Percentiles rank a stretch among this genome's conserved stretches.
These are phyloP conservation scores for Cynoglossus semilaevis DNA, from an alignment of 2,113 vertebrate species.

Conservation along the genomic window DNA sequence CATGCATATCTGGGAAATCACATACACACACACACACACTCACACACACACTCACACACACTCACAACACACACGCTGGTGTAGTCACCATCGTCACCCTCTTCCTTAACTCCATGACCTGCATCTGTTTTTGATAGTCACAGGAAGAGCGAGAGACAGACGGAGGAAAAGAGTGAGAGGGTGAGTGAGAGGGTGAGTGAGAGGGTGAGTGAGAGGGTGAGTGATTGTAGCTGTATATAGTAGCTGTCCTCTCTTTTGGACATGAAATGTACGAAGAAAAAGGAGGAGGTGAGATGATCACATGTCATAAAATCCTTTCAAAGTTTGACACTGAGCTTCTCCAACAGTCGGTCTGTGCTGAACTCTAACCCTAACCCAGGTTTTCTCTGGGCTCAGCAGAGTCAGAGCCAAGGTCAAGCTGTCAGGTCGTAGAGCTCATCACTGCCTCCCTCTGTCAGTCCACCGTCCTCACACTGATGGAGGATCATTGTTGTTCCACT, in stretches of 20 bases:
- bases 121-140: slow-evolving; percentile 85
- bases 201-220: slow-evolving; percentile 41
- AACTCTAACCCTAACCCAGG: too few relatives aligned
- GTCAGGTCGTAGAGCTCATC: slow-evolving; percentile 41
- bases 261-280: too few relatives aligned
- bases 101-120: slow-evolving; percentile 67
- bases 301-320: too few relatives aligned
- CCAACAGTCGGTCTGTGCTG: too few relatives aligned
- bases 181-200: too few relatives aligned
- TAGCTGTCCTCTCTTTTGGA: too few relatives aligned
- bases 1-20: slow-evolving; percentile 38
- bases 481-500: too few relatives aligned
- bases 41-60: slow-evolving; percentile 61
- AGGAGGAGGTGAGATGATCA: too few relatives aligned
- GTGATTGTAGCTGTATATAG: too few relatives aligned
- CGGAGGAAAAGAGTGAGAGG: slow-evolving; percentile 53
- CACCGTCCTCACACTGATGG: too few relatives aligned
- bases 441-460: slow-evolving; percentile 37
- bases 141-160: slow-evolving; percentile 69
- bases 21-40: slow-evolving; percentile 64
- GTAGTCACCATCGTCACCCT: slow-evolving; percentile 58
- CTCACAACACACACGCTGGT: slow-evolving; percentile 41
- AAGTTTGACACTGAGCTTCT: too few relatives aligned
- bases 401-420: slow-evolving; percentile 50
- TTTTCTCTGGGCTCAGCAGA: slow-evolving; percentile 62